These are phyloP conservation scores for Caenorhabditis sp. DNA, from an alignment of 2,888 invertebrate genomes.

Conservation along the genomic window DNA sequence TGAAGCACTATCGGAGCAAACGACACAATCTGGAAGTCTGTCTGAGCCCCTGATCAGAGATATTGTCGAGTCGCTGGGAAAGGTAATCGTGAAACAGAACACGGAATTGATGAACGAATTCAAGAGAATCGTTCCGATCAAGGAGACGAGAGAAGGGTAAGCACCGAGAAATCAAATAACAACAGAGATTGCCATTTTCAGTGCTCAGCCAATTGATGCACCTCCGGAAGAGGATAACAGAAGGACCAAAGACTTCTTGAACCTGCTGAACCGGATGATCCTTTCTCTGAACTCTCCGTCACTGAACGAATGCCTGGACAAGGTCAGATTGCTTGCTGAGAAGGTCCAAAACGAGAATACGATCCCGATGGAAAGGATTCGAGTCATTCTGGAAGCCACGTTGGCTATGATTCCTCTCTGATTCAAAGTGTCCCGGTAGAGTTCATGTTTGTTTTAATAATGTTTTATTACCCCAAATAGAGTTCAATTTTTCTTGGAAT, in stretches of 20 bases:
- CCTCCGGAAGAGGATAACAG: background rate
- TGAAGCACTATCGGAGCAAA: too few relatives aligned
- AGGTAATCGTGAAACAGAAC: background rate
- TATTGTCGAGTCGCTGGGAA: background rate
- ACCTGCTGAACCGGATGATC: background rate
- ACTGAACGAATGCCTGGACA: background rate
- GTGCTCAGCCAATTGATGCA: background rate
- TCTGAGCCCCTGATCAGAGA: too few relatives aligned
- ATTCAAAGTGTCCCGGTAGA: background rate
- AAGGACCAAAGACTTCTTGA: slow-evolving; percentile 5
- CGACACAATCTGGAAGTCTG: too few relatives aligned
- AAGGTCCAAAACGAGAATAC: background rate
- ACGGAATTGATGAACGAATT: background rate
- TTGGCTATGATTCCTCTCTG: slow-evolving; percentile 34
- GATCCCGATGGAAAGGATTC: slow-evolving; percentile 20
- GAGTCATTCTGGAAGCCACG: slow-evolving; percentile 36
- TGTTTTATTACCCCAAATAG: background rate
- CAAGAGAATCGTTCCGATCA: background rate
- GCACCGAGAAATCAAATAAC: background rate
- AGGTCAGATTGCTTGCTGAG: background rate
- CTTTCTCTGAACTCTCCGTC: background rate
- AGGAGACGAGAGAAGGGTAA: background rate
- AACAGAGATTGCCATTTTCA: background rate
- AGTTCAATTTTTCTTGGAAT: too few relatives aligned
- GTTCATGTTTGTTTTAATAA: too few relatives aligned